Conservation (phyloP, 2,113 vertebrate genomes). For the Cricetomys ansorgei region DNA sequence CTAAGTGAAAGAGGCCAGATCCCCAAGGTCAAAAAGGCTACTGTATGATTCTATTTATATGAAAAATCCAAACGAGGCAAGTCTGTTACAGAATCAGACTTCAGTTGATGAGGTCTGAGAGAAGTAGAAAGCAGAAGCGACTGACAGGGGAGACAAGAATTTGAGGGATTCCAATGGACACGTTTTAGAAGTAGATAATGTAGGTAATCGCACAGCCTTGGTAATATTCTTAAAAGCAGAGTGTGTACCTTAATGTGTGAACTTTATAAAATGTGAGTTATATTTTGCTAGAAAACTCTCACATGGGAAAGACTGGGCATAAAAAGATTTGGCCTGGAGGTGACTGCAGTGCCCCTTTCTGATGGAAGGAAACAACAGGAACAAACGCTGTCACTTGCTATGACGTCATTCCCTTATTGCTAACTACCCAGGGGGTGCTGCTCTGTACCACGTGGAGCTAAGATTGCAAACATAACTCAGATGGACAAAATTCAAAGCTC, state of each 20-base stretch:
- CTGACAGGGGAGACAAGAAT: not conserved
- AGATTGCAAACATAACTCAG: not conserved
- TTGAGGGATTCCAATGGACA: not conserved
- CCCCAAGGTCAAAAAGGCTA: not conserved
- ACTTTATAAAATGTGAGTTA: not conserved
- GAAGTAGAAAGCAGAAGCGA: too few species aligned
- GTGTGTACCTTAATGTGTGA: not conserved
- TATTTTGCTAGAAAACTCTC: not conserved
- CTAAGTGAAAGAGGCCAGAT: not conserved
- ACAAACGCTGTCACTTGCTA: not conserved
- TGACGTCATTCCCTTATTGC: not conserved
- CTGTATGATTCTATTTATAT: not conserved
- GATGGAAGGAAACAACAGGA: not conserved
- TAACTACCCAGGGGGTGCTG: not conserved
- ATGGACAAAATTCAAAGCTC: not conserved
- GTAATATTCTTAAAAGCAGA: not conserved
- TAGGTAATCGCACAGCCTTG: not conserved
- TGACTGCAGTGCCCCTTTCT: not conserved
- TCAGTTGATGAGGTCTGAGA: not conserved
- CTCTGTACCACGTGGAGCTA: not conserved
- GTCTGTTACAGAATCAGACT: not conserved
- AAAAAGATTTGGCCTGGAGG: not conserved
- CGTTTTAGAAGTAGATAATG: not conserved
- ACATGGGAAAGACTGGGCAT: not conserved
- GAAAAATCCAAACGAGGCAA: not conserved